Conservation (phyloP, 2,888 invertebrate species). For the Synanthedon vespiformis region DNA sequence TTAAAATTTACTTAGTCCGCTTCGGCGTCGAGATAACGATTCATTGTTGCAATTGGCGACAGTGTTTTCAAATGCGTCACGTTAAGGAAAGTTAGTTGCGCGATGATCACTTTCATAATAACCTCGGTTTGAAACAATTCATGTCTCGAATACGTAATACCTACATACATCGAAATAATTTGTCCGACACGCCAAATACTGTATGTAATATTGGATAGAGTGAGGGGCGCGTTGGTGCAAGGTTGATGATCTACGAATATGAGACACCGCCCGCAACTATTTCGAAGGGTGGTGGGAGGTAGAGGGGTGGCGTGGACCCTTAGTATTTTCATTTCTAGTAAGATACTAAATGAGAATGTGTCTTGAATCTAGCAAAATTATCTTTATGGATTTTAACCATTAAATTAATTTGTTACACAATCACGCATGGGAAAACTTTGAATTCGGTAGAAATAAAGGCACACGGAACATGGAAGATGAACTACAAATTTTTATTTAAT, state of each 20-base stretch:
- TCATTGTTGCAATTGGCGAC: conserved; percentile 5
- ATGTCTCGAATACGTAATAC: background rate
- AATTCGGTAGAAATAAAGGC: too few relatives aligned
- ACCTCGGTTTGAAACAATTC: background rate
- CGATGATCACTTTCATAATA: conserved; percentile 23
- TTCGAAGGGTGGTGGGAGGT: conserved; percentile 21
- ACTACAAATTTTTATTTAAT: too few relatives aligned
- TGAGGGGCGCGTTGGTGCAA: conserved; percentile 30
- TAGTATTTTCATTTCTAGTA: too few relatives aligned
- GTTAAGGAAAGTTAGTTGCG: conserved; percentile 7
- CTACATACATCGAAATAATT: background rate
- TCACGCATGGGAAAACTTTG: too few relatives aligned
- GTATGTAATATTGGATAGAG: conserved; percentile 1
- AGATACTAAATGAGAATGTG: too few relatives aligned
- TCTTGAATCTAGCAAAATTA: too few relatives aligned
- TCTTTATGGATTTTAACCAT: too few relatives aligned
- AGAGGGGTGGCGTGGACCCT: too few relatives aligned
- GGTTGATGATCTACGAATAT: conserved; percentile 63
- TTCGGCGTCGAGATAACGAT: background rate
- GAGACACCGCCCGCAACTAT: conserved; percentile 41
- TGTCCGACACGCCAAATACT: background rate
- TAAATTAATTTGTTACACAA: too few relatives aligned
- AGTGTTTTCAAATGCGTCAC: background rate
- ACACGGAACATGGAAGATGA: too few relatives aligned
- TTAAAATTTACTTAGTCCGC: background rate